Conservation (phyloP, 1,140 invertebrate species). For the Apis cerana region DNA sequence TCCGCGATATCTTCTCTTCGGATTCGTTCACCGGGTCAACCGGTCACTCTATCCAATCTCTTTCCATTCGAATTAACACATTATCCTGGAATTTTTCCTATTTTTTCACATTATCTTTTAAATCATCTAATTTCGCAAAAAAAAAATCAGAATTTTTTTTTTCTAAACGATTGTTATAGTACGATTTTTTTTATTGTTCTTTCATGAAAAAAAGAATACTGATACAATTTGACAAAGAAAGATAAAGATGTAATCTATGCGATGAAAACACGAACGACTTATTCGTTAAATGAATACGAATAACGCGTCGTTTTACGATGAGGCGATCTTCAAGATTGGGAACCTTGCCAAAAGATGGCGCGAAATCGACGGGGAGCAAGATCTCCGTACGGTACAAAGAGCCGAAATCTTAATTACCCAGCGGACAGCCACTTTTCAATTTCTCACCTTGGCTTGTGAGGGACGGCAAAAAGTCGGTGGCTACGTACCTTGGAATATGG, state of each 20-base stretch:
- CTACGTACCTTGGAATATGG: slow-evolving; percentile 26
- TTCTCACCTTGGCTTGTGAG: slow-evolving; percentile 51
- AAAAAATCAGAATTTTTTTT: neutral
- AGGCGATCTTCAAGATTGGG: neutral
- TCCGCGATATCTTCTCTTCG: slow-evolving; percentile 39
- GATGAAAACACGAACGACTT: neutral
- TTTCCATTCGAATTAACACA: slow-evolving; percentile 8
- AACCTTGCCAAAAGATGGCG: slow-evolving; percentile 4
- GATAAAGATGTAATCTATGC: neutral
- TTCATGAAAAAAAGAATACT: too few species aligned
- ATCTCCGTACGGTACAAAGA: slow-evolving; percentile 4
- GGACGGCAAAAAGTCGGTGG: slow-evolving; percentile 28
- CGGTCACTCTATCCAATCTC: neutral
- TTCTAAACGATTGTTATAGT: too few species aligned
- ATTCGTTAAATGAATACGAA: slow-evolving; percentile 10
- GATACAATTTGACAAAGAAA: too few species aligned
- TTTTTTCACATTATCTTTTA: neutral
- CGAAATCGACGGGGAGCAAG: neutral
- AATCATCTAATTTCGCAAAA: neutral
- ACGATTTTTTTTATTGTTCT: too few species aligned
- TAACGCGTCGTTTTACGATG: slow-evolving; percentile 12
- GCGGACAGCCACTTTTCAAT: slow-evolving; percentile 62
- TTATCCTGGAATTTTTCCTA: neutral
- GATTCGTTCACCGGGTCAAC: slow-evolving; percentile 37
- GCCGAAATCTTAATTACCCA: slow-evolving; percentile 62